A percentile compares a stretch with the other conserved stretches of the same genome.
Evolutionary conservation across 2,113 vertebrate genomes (phyloP).

Genomic region (Oncorhynchus mykiss): DNA sequence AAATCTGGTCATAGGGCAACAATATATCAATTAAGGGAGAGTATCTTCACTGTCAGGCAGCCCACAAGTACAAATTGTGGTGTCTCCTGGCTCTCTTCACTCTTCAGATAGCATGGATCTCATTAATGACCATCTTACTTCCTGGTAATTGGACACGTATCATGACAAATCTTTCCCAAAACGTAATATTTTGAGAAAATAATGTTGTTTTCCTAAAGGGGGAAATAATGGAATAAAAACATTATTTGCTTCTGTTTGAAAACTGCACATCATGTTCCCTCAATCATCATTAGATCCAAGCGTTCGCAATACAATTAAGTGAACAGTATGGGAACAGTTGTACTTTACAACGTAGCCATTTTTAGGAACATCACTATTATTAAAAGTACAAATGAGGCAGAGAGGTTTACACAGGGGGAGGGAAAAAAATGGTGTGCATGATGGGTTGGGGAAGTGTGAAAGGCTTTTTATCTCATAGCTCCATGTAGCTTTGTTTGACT

Average conservation of each 20-base stretch:
- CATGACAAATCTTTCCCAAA: constrained; percentile 43
- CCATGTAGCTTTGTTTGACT: constrained; percentile 48
- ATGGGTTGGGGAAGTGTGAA: constrained; percentile 49
- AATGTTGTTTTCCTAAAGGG: not conserved
- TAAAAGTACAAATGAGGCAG: constrained; percentile 45
- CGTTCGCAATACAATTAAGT: no score
- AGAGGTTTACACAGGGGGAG: constrained; percentile 6
- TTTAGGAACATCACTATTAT: not conserved
- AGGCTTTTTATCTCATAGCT: constrained; percentile 54
- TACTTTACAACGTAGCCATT: not conserved
- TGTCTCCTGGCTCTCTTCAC: constrained; percentile 52
- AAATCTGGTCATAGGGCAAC: constrained; percentile 63
- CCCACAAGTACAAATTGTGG: constrained; percentile 66
- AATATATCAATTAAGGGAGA: constrained; percentile 70
- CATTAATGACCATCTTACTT: constrained; percentile 61
- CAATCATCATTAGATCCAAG: not conserved
- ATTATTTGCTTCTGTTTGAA: constrained; percentile 18
- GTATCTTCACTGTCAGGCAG: constrained; percentile 60
- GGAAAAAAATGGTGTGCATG: constrained; percentile 24
- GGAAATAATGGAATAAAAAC: not conserved
- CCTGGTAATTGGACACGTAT: constrained; percentile 47
- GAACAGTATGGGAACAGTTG: no score
- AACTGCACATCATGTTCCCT: constrained; percentile 15
- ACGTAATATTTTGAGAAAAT: not conserved
- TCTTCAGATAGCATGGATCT: constrained; percentile 49